Conservation (phyloP, 2,888 invertebrate species). For the Tortricodes alternella region DNA sequence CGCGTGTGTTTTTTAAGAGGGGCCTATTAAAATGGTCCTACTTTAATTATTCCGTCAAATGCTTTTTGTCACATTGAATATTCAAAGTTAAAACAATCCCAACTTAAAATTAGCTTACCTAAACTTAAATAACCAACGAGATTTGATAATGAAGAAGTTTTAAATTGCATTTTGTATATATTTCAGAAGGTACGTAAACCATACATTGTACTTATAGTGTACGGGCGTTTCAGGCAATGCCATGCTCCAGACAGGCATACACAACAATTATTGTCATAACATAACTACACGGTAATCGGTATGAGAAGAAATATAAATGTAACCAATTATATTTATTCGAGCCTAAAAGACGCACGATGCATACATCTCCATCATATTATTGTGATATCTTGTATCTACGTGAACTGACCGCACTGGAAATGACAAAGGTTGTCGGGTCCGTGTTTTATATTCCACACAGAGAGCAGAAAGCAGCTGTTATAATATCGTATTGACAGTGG, state of each 20-base stretch:
- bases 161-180: conserved; percentile 61
- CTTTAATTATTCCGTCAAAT: not conserved
- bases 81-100: conserved; percentile 40
- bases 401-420: too few relatives aligned
- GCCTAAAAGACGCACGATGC: not conserved
- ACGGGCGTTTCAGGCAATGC: too few relatives aligned
- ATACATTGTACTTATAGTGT: conserved; percentile 65
- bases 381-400: not conserved
- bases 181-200: conserved; percentile 15
- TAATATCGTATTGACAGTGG: too few relatives aligned
- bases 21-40: not conserved
- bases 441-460: too few relatives aligned
- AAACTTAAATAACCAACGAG: conserved; percentile 59
- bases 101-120: conserved; percentile 38
- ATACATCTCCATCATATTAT: not conserved
- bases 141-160: conserved; percentile 56
- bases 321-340: not conserved
- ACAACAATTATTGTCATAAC: conserved; percentile 17
- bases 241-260: not conserved
- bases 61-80: conserved; percentile 14
- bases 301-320: conserved; percentile 1
- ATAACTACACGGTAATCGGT: conserved; percentile 1
- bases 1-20: not conserved
- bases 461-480: too few relatives aligned
- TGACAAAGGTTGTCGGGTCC: too few relatives aligned